Percentiles rank a stretch among this genome's conserved stretches.
These are phyloP conservation scores for Cotesia chilonis DNA, from an alignment of 1,140 invertebrate genomes.

Conservation along the genomic window DNA sequence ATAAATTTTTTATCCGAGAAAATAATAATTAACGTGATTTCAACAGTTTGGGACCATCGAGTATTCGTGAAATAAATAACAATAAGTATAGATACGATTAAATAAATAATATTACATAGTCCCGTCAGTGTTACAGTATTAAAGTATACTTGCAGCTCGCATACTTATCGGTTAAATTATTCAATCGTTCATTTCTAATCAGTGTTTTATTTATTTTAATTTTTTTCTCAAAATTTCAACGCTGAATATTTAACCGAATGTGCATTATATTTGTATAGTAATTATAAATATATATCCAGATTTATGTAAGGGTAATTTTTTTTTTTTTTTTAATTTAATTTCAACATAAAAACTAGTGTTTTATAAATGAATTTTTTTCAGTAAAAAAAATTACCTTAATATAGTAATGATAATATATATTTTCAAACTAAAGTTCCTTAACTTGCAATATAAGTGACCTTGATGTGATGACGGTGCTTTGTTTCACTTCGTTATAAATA, in stretches of 20 bases:
- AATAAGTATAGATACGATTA: too few species aligned
- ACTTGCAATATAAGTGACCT: conserved; percentile 48
- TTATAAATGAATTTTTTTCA: not conserved
- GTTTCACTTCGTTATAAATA: conserved; percentile 54
- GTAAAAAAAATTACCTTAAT: conserved; percentile 24
- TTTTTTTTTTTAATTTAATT: conserved; percentile 8
- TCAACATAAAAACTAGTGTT: not conserved
- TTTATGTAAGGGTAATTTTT: not conserved
- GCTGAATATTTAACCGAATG: not conserved
- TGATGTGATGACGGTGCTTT: conserved; percentile 65
- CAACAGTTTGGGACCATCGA: conserved; percentile 27
- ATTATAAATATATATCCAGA: conserved; percentile 16
- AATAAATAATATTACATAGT: conserved; percentile 1
- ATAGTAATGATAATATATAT: conserved; percentile 41
- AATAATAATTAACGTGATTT: conserved; percentile 8
- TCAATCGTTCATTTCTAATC: conserved; percentile 5
- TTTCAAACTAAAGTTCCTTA: conserved; percentile 64
- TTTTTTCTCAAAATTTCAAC: conserved; percentile 19
- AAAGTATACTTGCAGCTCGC: conserved; percentile 23
- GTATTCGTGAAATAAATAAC: conserved; percentile 9
- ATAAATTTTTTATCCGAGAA: not conserved
- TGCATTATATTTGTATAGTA: not conserved
- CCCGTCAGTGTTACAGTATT: conserved; percentile 32
- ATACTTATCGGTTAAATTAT: not conserved
- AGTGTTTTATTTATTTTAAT: not conserved